Base-by-base conservation (phyloP, 2,113 vertebrate genomes). In the Prietella phreatophila region DNA sequence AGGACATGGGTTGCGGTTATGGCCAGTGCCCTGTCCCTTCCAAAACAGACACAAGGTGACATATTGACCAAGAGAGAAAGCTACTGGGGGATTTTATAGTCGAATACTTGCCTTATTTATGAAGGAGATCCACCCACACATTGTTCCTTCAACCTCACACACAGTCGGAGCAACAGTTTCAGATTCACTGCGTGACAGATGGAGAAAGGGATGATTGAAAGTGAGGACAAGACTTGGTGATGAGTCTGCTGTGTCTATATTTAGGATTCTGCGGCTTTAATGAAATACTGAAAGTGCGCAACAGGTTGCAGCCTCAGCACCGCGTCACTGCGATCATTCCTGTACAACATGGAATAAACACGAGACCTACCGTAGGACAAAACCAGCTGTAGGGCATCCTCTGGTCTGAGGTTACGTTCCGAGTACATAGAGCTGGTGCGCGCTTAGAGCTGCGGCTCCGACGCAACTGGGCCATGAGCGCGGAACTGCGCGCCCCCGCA, bases 301-400 rank as follows among this genome's bases (percentile, higher is more conserved):
- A 84, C 85, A 86, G 75, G 88, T 86, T 89, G 50, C 67, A 86
- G 61, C 47, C 47, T 82, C 69, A 36, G 25, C 83, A 39, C 39
- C 50, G 6, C 25, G 79, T 61, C 53, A 53, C n/a, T 8, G 39
- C 22, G 39, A 63, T 47, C 39, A 15, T 73, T 58, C 39, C 5
- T 56, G 10, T 8, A 15, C 27, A 5, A 82, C 22, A 39, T 39
- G 58, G 33, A 42, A 82, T 25, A 82, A 82, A 82, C 75, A 27
- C 11, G 33, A 8, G 4, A 61, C 80, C 33, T 82, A 82, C 80
- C 80, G 83, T 55, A 55, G 27, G 42, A 25, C n/a, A 27, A 36
- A 55, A 13, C n/a, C n/a, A 1, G 42, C 63, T 39, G 33, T 75
- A 58, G 53, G 75, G 67, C 83, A 75, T 85, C 83, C 4, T 85